Evolutionary conservation across 2,888 invertebrate genomes (phyloP).

Genomic region (Sesia bembeciformis): DNA sequence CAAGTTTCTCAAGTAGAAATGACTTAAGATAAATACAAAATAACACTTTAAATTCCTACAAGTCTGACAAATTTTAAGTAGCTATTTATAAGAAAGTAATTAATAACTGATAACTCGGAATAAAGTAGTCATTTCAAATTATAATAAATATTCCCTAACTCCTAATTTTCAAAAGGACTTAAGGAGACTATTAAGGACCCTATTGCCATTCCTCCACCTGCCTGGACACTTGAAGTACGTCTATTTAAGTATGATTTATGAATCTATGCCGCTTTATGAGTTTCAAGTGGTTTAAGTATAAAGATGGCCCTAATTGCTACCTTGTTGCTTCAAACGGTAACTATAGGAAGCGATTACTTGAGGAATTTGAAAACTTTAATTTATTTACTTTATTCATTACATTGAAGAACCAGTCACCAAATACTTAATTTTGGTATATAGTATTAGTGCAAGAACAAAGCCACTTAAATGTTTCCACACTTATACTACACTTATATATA

Average conservation of each 20-base stretch:
- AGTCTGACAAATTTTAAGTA: no score
- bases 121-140: neutral
- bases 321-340: constrained; percentile 15
- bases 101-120: neutral
- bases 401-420: no score
- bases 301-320: constrained; percentile 31
- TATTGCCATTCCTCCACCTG: constrained; percentile 22
- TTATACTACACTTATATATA: no score
- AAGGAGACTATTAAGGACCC: neutral
- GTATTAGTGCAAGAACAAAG: no score
- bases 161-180: neutral
- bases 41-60: no score
- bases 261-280: constrained; percentile 20
- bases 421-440: no score
- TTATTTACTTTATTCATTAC: no score
- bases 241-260: constrained; percentile 56
- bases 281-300: constrained; percentile 38
- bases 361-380: neutral
- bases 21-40: no score
- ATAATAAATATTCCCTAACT: constrained; percentile 4
- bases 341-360: neutral
- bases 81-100: no score
- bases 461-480: no score
- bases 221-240: constrained; percentile 32
- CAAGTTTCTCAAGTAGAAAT: no score